Evolutionary conservation across 2,797 vertebrate genomes (phyloP).

Genomic region (Tauraco hartlaubi): DNA sequence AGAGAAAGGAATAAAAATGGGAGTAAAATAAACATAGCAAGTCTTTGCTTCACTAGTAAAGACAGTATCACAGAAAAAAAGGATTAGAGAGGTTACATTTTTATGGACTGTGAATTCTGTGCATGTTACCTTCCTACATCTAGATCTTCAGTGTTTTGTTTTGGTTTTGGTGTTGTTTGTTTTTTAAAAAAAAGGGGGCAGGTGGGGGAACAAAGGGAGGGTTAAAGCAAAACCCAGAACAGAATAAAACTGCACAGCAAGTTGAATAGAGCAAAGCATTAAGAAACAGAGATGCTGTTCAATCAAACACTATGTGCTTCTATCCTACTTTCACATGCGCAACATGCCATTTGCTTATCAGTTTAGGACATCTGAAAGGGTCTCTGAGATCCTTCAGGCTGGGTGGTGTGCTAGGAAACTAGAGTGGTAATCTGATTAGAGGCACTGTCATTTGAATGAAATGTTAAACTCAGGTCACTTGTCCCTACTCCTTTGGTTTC

Average conservation of each 20-base stretch:
- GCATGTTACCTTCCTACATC: neutral
- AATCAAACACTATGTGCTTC: neutral
- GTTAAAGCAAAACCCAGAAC: neutral
- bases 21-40: neutral
- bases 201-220: accelerated
- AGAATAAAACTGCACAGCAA: neutral
- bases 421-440: neutral
- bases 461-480: constrained; percentile 34
- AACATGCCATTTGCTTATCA: neutral
- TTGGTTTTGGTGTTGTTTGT: too few species aligned
- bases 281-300: neutral
- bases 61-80: neutral
- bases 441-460: constrained; percentile 13
- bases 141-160: neutral
- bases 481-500: constrained; percentile 9
- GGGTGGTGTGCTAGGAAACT: neutral
- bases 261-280: neutral
- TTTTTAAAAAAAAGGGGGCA: too few species aligned
- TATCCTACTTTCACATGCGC: neutral
- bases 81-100: neutral
- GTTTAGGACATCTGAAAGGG: neutral
- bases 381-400: neutral
- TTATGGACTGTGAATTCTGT: neutral
- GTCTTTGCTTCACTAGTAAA: neutral
- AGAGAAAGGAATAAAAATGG: neutral